These are phyloP conservation scores for Camponotus floridanus DNA, from an alignment of 1,140 invertebrate genomes.

Conservation along the genomic window DNA sequence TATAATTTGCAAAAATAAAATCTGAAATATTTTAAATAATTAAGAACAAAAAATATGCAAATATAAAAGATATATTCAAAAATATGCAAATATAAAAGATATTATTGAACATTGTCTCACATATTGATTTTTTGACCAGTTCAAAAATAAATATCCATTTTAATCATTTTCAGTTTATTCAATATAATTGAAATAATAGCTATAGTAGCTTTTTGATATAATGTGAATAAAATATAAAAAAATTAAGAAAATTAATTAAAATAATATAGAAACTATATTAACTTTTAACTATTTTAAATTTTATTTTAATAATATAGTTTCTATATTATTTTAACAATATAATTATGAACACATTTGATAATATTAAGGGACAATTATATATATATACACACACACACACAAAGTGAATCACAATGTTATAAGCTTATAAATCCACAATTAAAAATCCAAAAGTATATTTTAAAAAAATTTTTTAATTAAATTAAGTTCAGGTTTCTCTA, in stretches of 20 bases:
- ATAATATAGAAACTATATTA: not conserved
- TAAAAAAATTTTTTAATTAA: too few species aligned
- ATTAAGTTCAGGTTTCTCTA: too few species aligned
- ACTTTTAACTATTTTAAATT: too few species aligned
- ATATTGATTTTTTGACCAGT: constrained; percentile 3
- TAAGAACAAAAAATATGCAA: not conserved
- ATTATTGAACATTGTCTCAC: not conserved
- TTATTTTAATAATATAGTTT: too few species aligned
- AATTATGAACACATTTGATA: not conserved
- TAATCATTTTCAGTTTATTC: not conserved
- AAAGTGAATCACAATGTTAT: too few species aligned
- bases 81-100: constrained; percentile 10
- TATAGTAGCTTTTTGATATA: not conserved
- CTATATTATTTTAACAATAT: constrained; percentile 7
- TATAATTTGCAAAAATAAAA: not conserved
- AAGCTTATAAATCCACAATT: too few species aligned
- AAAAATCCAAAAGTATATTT: too few species aligned
- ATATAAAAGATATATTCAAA: not conserved
- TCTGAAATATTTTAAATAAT: constrained; percentile 1
- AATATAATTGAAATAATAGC: not conserved
- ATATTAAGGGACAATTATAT: not conserved
- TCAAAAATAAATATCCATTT: not conserved
- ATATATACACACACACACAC: too few species aligned
- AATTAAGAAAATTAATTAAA: not conserved
- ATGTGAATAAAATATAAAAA: constrained; percentile 33